These are phyloP conservation scores for Jaculus jaculus DNA, from an alignment of 2,113 vertebrate species.

Conservation along the genomic window DNA sequence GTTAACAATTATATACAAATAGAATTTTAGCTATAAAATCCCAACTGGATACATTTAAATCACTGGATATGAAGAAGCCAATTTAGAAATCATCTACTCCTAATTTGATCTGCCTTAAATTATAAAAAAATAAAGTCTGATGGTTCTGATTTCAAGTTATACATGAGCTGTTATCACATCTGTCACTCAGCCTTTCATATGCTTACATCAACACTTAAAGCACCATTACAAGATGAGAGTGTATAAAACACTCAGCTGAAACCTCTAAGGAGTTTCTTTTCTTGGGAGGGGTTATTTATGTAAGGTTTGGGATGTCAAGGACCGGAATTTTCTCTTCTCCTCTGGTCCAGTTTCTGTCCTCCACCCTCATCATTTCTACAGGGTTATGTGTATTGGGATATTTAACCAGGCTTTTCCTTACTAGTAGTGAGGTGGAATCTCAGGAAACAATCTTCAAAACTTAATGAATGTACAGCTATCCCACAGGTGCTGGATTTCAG, in stretches of 20 bases:
- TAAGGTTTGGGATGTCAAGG: conserved; percentile 4
- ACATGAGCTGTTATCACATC: conserved; percentile 50
- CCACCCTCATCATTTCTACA: background rate
- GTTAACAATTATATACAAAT: conserved; percentile 84
- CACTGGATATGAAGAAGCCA: no score
- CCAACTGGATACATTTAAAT: conserved; percentile 76
- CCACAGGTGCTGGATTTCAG: background rate
- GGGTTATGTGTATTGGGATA: background rate
- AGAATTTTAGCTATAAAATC: conserved; percentile 85
- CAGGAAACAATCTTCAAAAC: conserved; percentile 12
- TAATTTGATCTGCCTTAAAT: conserved; percentile 76
- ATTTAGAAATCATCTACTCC: conserved; percentile 66
- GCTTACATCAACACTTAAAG: conserved; percentile 53
- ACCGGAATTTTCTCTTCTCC: background rate
- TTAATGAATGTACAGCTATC: background rate
- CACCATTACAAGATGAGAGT: conserved; percentile 67
- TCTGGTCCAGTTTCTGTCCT: conserved; percentile 19
- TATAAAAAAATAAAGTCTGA: conserved; percentile 89
- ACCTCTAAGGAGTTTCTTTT: background rate
- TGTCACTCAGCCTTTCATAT: conserved; percentile 46
- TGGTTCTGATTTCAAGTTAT: conserved; percentile 84
- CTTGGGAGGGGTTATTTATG: background rate
- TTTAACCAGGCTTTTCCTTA: conserved; percentile 6
- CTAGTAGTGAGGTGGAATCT: background rate
- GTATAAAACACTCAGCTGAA: conserved; percentile 22